These are phyloP conservation scores for Bagarius yarrelli DNA, from an alignment of 2,113 vertebrate species.

Conservation along the genomic window DNA sequence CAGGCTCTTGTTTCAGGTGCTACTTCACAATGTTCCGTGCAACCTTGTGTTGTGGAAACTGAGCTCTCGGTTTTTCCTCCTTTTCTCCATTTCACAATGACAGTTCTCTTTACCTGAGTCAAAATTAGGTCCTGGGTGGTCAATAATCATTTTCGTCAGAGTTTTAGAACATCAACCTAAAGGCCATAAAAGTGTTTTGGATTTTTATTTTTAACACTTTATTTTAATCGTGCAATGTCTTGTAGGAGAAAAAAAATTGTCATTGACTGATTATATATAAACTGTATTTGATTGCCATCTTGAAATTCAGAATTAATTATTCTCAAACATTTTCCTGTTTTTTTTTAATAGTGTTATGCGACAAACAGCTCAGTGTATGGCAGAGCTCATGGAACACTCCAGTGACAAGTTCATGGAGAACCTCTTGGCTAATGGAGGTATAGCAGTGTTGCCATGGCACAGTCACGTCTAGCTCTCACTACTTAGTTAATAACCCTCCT, in stretches of 20 bases:
- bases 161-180: background rate
- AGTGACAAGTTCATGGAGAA: conserved; percentile 86
- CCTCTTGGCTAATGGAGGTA: conserved; percentile 84
- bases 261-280: background rate
- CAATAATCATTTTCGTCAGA: background rate
- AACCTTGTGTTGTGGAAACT: conserved; percentile 49
- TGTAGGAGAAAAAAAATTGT: background rate
- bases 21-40: conserved; percentile 44
- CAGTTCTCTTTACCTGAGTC: conserved; percentile 3
- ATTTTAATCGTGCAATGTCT: no score
- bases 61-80: conserved; percentile 40
- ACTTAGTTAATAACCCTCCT: conserved; percentile 4
- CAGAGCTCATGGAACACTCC: conserved; percentile 86
- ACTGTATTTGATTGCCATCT: background rate
- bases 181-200: no score
- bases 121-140: conserved; percentile 11
- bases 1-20: conserved; percentile 47
- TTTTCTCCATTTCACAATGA: conserved; percentile 38
- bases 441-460: conserved; percentile 48
- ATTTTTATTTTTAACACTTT: no score
- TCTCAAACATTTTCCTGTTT: background rate
- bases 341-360: conserved; percentile 76
- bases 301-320: background rate
- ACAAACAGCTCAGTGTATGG: conserved; percentile 84
- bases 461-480: conserved; percentile 3